Base-by-base conservation (phyloP, 2,113 vertebrate genomes). In the Zosterops lateralis region DNA sequence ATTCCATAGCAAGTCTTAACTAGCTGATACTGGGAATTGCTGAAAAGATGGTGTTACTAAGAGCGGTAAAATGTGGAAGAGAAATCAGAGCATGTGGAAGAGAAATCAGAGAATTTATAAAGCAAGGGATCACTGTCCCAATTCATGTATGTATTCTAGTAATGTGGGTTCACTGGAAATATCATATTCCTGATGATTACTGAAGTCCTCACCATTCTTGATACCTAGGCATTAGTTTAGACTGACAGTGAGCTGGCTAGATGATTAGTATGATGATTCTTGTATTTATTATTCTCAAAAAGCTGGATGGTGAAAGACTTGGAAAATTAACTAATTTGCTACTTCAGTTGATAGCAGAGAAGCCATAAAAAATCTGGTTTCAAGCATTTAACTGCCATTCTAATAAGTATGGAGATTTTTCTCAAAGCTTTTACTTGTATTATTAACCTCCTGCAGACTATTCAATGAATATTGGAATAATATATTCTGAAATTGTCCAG, bases 381-480 rank as follows among this genome's bases (percentile, higher is more conserved):
- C 25, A 3, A 78, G 28, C 48, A 84, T 84, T 87, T 91, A 70
- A 70, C 74, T 90, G 36, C 29, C 14, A 28, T 87, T 87, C 45
- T 53, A 84, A 56, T 87, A 92, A 82, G 13, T 67, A 79, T 45
- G 58, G 56, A 75, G 81, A 90, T 87, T 90, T 86, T 95, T 75
- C 62, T 93, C 58, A n/a, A 54, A 45, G 54, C 50, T 89, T 84
- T 61, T 50, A 72, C 65, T 92, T 79, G 32, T 47, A 50, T 10
- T 14, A 47, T 87, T 75, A 71, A 61, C 58, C 61, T 80, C 48
- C 84, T 65, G 48, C 29, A 78, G 84, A 75, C 56, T 84, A 5
- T 65, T 76, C 50, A 75, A 34, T 84, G 67, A 84, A 65, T 87
- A 68, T 24, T 48, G 29, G 42, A 80, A 73, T 34, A 66, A 91